Evolutionary conservation across 64 coral and sea anemone genomes (phyloP).

Genomic region (Platygyra sinensis): DNA sequence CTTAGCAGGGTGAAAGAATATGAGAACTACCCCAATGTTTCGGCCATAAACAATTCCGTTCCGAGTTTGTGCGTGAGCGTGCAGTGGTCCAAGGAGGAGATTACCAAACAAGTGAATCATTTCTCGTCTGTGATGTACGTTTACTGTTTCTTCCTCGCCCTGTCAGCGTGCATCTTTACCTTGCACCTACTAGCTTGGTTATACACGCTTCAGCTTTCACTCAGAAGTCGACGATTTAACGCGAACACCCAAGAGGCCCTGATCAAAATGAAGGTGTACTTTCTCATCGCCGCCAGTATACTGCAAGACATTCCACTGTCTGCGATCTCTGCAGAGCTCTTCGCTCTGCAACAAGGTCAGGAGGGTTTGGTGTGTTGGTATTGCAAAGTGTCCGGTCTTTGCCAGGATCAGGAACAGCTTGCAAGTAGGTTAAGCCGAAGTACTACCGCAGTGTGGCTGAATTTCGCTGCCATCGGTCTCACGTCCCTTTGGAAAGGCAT

Average conservation of each 20-base stretch:
- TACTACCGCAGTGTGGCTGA: slow-evolving; percentile 60
- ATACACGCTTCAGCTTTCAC: slow-evolving; percentile 69
- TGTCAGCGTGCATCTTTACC: slow-evolving; percentile 65
- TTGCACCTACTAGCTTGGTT: slow-evolving; percentile 72
- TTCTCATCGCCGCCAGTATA: slow-evolving; percentile 74
- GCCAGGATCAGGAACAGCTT: slow-evolving; percentile 49
- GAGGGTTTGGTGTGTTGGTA: slow-evolving; percentile 78
- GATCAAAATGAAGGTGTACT: slow-evolving; percentile 72
- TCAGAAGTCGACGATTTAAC: slow-evolving; percentile 59
- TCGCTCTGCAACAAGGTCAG: slow-evolving; percentile 70
- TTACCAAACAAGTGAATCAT: slow-evolving; percentile 33
- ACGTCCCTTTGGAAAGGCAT: slow-evolving; percentile 94
- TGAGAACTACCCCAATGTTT: slow-evolving; percentile 51
- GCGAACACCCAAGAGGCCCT: slow-evolving; percentile 55
- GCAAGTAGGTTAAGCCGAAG: slow-evolving; percentile 52
- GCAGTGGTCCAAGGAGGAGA: slow-evolving; percentile 55
- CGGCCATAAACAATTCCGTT: slow-evolving; percentile 56
- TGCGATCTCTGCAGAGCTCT: slow-evolving; percentile 77
- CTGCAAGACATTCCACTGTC: slow-evolving; percentile 88
- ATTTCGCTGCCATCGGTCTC: slow-evolving; percentile 71
- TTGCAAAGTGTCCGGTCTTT: slow-evolving; percentile 69
- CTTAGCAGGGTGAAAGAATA: slow-evolving; percentile 45
- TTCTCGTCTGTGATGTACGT: slow-evolving; percentile 44
- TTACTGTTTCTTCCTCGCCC: slow-evolving; percentile 71
- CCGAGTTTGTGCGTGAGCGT: slow-evolving; percentile 55